Conservation (phyloP, 2,797 vertebrate genomes). For the Echiichthys vipera region DNA sequence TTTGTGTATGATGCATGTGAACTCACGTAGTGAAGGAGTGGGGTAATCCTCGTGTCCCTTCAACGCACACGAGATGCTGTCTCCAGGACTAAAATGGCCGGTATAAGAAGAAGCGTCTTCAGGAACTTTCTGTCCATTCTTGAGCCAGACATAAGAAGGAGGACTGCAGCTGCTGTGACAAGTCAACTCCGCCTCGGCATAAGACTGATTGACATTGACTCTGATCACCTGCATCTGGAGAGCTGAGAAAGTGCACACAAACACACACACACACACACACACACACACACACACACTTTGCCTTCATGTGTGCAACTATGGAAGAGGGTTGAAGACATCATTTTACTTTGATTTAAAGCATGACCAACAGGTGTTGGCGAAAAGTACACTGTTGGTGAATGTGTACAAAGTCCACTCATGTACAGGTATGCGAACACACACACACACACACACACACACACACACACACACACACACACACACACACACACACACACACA, state of each 20-base stretch:
- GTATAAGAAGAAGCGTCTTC: neutral
- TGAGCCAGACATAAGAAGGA: slow-evolving; percentile 34
- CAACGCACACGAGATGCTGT: slow-evolving; percentile 38
- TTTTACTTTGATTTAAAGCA: too few species aligned
- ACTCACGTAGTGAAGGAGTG: slow-evolving; percentile 55
- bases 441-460: too few species aligned
- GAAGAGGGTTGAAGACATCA: too few species aligned
- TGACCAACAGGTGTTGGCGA: too few species aligned
- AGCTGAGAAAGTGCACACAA: neutral
- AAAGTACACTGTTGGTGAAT: too few species aligned
- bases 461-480: too few species aligned
- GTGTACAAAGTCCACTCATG: too few species aligned
- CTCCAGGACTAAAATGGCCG: neutral
- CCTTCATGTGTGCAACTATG: too few species aligned
- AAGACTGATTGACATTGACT: neutral
- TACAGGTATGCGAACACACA: too few species aligned
- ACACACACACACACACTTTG: too few species aligned
- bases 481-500: too few species aligned
- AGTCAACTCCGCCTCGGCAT: neutral
- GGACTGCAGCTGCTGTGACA: slow-evolving; percentile 20
- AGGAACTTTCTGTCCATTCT: neutral
- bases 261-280: neutral
- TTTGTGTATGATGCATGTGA: neutral
- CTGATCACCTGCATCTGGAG: neutral
- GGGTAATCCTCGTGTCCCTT: neutral